Evolutionary conservation across 2,888 invertebrate species (phyloP).

Genomic region (Calameuta filiformis): DNA sequence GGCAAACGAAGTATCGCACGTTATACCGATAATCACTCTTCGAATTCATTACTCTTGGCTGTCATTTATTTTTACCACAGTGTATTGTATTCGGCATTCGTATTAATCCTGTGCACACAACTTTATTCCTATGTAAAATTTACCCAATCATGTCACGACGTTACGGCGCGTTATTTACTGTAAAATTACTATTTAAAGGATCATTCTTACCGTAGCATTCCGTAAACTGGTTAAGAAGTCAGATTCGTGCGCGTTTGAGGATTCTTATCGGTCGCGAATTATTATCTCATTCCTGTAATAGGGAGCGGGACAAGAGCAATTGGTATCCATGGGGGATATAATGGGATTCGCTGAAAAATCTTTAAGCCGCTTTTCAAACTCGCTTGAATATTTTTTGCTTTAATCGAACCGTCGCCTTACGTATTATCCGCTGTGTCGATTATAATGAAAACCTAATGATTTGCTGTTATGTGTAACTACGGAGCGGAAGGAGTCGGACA

Average conservation of each 20-base stretch:
- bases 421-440: background rate
- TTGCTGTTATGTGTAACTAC: background rate
- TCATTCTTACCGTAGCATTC: constrained; percentile 17
- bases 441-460: background rate
- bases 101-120: background rate
- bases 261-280: background rate
- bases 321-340: background rate
- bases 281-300: background rate
- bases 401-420: background rate
- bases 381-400: background rate
- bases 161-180: constrained; percentile 17
- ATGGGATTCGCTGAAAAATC: background rate
- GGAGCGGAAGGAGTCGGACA: background rate
- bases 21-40: background rate
- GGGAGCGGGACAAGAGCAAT: background rate
- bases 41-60: background rate
- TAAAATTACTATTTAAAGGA: constrained; percentile 30
- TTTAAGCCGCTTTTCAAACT: background rate
- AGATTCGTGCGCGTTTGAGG: background rate
- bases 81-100: background rate
- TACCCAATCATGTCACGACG: background rate
- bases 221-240: background rate
- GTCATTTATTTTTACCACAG: background rate
- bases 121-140: background rate
- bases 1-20: background rate